Evolutionary conservation across 37 sponge, comb jelly and placozoan genomes (phyloP).

Genomic region (Cladorhizidae sp.): DNA sequence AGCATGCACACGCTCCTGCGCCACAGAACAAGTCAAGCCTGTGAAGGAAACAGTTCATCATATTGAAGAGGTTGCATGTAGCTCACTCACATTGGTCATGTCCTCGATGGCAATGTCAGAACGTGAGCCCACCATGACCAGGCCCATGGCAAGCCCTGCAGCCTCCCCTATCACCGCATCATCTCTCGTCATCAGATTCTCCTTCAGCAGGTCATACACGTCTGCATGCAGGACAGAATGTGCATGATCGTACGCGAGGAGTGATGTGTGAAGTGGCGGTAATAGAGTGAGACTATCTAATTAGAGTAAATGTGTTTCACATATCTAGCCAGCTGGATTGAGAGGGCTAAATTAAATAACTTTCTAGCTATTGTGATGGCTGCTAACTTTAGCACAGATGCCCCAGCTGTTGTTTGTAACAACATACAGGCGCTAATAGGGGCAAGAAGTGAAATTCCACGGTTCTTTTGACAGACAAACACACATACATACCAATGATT

Average conservation of each 20-base stretch:
- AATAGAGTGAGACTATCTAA: neutral
- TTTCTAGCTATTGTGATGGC: no score
- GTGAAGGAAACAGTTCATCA: neutral
- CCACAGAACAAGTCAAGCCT: neutral
- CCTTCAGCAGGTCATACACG: slow-evolving; percentile 85
- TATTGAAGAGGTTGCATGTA: no score
- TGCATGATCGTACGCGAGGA: neutral
- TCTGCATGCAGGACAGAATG: slow-evolving; percentile 47
- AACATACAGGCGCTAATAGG: no score
- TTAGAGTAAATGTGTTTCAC: neutral
- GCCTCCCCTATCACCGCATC: slow-evolving; percentile 99
- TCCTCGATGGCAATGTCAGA: slow-evolving; percentile 61
- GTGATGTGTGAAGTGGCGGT: neutral
- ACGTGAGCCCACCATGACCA: slow-evolving; percentile 92
- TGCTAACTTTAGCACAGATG: no score
- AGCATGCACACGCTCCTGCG: no score
- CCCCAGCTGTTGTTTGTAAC: no score
- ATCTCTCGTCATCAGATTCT: slow-evolving; percentile 85
- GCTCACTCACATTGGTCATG: slow-evolving; percentile 73
- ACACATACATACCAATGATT: no score
- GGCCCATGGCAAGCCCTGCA: slow-evolving; percentile 96
- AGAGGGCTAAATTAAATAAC: no score
- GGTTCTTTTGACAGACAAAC: no score
- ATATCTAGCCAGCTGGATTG: no score
- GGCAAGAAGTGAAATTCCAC: no score